Percentiles rank a stretch among this genome's conserved stretches.
These are phyloP conservation scores for Perdita meconis DNA, from an alignment of 2,888 invertebrate genomes.

Conservation along the genomic window DNA sequence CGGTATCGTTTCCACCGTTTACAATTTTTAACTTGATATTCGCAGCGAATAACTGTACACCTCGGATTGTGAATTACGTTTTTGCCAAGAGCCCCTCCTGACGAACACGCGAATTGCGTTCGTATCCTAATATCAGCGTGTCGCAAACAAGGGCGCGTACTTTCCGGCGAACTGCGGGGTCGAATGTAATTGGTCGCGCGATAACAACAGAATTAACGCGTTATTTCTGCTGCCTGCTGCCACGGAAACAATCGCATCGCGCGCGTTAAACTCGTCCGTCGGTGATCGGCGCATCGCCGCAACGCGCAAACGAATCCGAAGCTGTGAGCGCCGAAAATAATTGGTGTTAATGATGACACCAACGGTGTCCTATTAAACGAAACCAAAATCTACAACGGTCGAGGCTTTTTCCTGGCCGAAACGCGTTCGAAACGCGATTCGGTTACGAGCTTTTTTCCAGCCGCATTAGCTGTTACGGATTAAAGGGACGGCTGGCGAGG, in stretches of 20 bases:
- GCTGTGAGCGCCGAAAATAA: conserved; percentile 41
- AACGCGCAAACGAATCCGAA: conserved; percentile 45
- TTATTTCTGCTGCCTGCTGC: conserved; percentile 18
- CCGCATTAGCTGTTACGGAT: conserved; percentile 75
- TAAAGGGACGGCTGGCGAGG: conserved; percentile 52
- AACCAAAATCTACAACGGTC: conserved; percentile 11
- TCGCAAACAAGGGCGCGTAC: conserved; percentile 2
- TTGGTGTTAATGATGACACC: conserved; percentile 45
- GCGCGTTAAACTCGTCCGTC: conserved; percentile 37
- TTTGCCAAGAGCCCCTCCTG: background rate
- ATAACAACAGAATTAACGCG: conserved; percentile 42
- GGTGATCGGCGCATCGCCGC: background rate
- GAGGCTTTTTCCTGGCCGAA: conserved; percentile 14
- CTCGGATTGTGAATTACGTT: conserved; percentile 5
- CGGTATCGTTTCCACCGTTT: background rate
- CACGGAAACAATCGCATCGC: conserved; percentile 21
- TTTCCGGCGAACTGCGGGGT: conserved; percentile 18
- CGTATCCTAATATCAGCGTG: conserved; percentile 32
- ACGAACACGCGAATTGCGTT: background rate
- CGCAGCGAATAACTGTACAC: background rate
- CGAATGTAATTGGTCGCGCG: conserved; percentile 21
- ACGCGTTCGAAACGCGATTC: conserved; percentile 59
- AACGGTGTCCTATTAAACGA: conserved; percentile 17
- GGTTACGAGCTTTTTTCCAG: conserved; percentile 47
- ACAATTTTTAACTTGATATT: background rate